These are phyloP conservation scores for Cyclina sinensis DNA, from an alignment of 1,140 invertebrate species.

Conservation along the genomic window DNA sequence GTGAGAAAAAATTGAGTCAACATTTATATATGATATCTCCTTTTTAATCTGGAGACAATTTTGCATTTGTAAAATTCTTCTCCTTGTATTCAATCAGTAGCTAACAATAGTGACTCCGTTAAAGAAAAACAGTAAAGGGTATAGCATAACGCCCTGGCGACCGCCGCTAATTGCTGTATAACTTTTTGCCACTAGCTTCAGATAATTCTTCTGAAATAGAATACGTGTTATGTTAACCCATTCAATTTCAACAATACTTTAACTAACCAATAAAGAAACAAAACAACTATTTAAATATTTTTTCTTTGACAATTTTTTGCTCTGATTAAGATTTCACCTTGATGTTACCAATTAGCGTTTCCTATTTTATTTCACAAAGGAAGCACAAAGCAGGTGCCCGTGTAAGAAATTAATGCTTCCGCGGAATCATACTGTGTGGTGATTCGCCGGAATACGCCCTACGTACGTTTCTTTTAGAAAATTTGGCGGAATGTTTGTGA, in stretches of 20 bases:
- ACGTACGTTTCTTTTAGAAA: constrained; percentile 50
- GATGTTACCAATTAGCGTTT: constrained; percentile 60
- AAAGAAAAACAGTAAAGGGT: constrained; percentile 27
- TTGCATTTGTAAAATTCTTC: not conserved
- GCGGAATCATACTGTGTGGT: constrained; percentile 29
- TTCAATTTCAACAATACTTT: constrained; percentile 42
- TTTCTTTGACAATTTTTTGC: constrained; percentile 48
- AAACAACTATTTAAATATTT: constrained; percentile 50
- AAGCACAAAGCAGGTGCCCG: constrained; percentile 47
- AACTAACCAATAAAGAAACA: constrained; percentile 60
- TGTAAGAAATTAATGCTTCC: constrained; percentile 62
- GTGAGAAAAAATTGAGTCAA: not conserved
- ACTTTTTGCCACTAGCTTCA: constrained; percentile 34
- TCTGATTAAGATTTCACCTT: constrained; percentile 39
- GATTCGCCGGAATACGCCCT: constrained; percentile 48
- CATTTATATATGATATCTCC: not conserved
- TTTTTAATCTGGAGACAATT: not conserved
- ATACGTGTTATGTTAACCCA: constrained; percentile 59
- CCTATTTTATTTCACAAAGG: constrained; percentile 58
- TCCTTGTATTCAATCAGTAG: constrained; percentile 7
- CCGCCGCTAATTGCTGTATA: constrained; percentile 51
- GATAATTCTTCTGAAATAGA: constrained; percentile 33
- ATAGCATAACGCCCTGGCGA: constrained; percentile 21
- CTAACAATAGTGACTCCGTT: not conserved
- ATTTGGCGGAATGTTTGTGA: constrained; percentile 44